Evolutionary conservation across 2,888 invertebrate genomes (phyloP).

Genomic region (Resseliella maxima): DNA sequence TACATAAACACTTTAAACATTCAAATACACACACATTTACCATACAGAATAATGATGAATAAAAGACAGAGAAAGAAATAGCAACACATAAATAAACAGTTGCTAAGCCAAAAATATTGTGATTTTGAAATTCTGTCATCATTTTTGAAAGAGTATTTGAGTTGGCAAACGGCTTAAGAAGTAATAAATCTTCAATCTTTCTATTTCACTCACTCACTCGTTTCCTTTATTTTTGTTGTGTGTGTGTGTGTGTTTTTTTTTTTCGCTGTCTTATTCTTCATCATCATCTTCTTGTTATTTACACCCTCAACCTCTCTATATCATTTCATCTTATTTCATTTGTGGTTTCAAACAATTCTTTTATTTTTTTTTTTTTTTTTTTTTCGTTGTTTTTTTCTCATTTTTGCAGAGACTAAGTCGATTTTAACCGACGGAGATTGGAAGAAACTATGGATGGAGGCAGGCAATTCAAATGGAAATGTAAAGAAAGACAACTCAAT

Average conservation of each 20-base stretch:
- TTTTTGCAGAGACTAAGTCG: conserved; percentile 67
- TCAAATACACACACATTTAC: too few species aligned
- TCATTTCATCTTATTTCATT: not conserved
- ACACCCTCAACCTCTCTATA: too few species aligned
- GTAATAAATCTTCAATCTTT: conserved; percentile 37
- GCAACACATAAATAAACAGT: conserved; percentile 11
- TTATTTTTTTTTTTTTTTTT: too few species aligned
- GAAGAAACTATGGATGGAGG: conserved; percentile 68
- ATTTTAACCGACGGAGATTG: conserved; percentile 68
- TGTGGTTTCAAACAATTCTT: too few species aligned
- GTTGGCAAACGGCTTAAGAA: conserved; percentile 32
- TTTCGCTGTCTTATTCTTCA: too few species aligned
- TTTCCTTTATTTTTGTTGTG: too few species aligned
- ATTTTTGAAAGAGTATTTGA: conserved; percentile 38
- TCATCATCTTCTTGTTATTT: too few species aligned
- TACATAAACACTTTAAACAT: not conserved
- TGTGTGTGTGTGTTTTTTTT: not conserved
- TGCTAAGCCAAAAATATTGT: conserved; percentile 31
- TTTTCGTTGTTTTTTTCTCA: not conserved
- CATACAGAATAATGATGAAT: too few species aligned
- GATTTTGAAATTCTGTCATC: conserved; percentile 34
- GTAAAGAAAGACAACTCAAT: conserved; percentile 67
- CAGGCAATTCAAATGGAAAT: conserved; percentile 66
- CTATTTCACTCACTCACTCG: not conserved
- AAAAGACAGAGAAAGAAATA: too few species aligned